A percentile compares a stretch with the other conserved stretches of the same genome.
phyloP scores from a whole-genome alignment of 2,113 vertebrate species.

The Oxygymnocypris stewartii region DNA sequence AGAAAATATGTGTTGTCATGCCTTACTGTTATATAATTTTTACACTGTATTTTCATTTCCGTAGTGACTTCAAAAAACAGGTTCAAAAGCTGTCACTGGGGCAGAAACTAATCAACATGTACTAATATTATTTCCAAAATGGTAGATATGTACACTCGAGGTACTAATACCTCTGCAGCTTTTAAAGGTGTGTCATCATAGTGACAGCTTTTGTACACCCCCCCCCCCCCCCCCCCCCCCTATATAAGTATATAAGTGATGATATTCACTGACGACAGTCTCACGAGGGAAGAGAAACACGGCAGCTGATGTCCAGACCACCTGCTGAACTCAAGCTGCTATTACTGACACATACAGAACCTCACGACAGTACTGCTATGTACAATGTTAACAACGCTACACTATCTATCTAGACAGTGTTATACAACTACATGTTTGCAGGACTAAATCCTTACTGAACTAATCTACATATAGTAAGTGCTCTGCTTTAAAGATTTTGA shows the following conservation, averaged over 20 bases:
- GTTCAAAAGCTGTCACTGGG: no score
- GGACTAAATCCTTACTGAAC: not conserved
- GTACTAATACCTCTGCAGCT: not conserved
- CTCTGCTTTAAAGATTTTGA: not conserved
- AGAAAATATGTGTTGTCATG: no score
- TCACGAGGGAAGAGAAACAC: conserved; percentile 18
- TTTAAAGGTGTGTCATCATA: not conserved
- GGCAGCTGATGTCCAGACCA: conserved; percentile 50
- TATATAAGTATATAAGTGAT: conserved; percentile 48
- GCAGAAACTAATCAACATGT: no score
- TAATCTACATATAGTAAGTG: not conserved
- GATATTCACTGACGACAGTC: conserved; percentile 31
- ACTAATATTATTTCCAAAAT: not conserved
- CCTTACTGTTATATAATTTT: no score
- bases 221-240: no score
- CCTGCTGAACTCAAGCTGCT: conserved; percentile 54
- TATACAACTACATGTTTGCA: not conserved
- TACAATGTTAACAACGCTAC: not conserved
- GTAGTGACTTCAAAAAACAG: no score
- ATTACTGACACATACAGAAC: not conserved
- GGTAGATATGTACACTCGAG: not conserved
- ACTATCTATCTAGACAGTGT: no score
- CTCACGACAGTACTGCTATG: no score
- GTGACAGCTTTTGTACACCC: not conserved
- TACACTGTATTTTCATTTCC: no score